Evolutionary conservation across 2,888 invertebrate genomes (phyloP), one percentile per base, ranked within the genome.

Genomic region (Trissonchulus latispiculum): DNA sequence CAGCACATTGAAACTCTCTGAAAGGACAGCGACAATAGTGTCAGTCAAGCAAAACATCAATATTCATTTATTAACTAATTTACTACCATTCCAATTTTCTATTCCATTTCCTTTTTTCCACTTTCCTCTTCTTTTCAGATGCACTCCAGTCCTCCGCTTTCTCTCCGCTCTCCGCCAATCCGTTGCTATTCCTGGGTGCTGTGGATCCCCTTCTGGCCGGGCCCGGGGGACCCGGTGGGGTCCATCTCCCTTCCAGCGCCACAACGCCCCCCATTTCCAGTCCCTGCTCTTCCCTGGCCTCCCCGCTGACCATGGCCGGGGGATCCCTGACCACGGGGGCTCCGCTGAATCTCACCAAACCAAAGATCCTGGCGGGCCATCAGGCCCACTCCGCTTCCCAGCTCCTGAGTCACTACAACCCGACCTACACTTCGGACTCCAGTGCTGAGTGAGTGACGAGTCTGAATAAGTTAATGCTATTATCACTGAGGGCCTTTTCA

Each of bases 321-420:
- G 48, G 48, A 8, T 48, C 8, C 48, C 48, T 23, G 8, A 48
- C 48, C 48, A 48, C 48, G 8, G 48, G 48, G 8, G 23, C 8
- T 23, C 94, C 94, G 0, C 87, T 95, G 64, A 94, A 94, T 85
- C 88, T 94, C 72, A 90, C 90, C 80, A 94, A 93, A 85, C 93
- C 93, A 74, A 90, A 92, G 80, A 48, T 48, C 8, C 48, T 48
- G 48, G n/a, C n/a, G n/a, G 23, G 48, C 48, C 48, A 48, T 48
- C 48, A 15, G 48, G 23, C 8, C 48, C 48, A 48, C 8, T 48
- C 48, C n/a, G n/a, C 8, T 23, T 23, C 48, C 8, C 48, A 48
- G 8, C 48, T 15, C 48, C 48, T 15, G 8, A 48, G 8, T 15
- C 48, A 48, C 48, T 23, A 48, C 48, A 8, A 15, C 8, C 48